Percentiles rank a stretch among this genome's conserved stretches.
phyloP scores from a whole-genome alignment of 2,888 invertebrate species.

The Torymus tubicola region DNA sequence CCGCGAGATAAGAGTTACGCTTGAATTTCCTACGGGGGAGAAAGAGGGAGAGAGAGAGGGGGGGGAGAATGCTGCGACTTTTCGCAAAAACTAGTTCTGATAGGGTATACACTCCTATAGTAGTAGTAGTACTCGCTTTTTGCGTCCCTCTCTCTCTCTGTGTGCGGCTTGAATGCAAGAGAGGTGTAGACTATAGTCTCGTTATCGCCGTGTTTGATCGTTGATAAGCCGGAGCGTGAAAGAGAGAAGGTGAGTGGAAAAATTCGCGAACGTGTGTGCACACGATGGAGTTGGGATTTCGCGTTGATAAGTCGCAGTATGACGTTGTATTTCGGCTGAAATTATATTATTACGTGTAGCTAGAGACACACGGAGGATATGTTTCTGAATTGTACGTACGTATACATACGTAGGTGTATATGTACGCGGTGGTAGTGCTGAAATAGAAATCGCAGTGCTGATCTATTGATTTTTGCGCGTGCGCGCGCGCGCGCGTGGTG shows the following conservation, averaged over 20 bases:
- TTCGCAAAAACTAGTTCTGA: constrained; percentile 43
- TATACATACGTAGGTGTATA: no score
- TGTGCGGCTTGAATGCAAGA: constrained; percentile 26
- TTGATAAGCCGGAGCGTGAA: constrained; percentile 62
- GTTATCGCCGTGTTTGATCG: constrained; percentile 69
- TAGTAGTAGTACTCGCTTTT: background rate
- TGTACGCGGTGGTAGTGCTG: no score
- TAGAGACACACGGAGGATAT: no score
- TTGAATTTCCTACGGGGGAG: constrained; percentile 20
- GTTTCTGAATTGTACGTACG: no score
- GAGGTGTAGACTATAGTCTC: constrained; percentile 24
- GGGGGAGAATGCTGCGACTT: constrained; percentile 21
- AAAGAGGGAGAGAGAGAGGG: background rate
- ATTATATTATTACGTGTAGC: no score
- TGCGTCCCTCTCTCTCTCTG: background rate
- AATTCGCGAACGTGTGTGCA: constrained; percentile 47
- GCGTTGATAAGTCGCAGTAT: no score
- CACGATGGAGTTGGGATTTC: background rate
- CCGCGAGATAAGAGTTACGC: constrained; percentile 46
- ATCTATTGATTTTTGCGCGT: no score
- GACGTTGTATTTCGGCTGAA: no score
- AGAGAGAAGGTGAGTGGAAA: constrained; percentile 55
- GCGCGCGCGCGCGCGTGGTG: no score
- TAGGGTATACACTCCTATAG: background rate
- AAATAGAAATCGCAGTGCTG: no score